phyloP scores from a whole-genome alignment of 2,888 invertebrate species.

The Machimus rusticus region DNA sequence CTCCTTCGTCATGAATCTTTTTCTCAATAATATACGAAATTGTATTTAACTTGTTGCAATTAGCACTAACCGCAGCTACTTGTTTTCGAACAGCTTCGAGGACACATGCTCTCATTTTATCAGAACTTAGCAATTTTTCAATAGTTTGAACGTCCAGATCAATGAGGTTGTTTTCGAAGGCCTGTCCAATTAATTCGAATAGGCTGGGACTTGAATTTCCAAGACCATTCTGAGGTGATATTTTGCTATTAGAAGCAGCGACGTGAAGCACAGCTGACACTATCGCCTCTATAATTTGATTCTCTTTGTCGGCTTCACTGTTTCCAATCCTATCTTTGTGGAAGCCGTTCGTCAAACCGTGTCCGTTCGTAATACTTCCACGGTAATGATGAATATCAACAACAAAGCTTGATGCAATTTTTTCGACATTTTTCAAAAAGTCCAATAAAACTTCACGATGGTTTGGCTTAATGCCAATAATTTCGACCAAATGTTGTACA shows the following conservation, averaged over 20 bases:
- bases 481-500: conserved; percentile 40
- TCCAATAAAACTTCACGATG: conserved; percentile 41
- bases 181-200: conserved; percentile 46
- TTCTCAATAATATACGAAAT: conserved; percentile 17
- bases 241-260: conserved; percentile 10
- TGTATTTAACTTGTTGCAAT: conserved; percentile 54
- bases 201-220: conserved; percentile 28
- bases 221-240: conserved; percentile 18
- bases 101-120: conserved; percentile 55
- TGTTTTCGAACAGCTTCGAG: conserved; percentile 35
- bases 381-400: neutral
- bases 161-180: conserved; percentile 40
- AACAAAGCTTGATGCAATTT: conserved; percentile 37
- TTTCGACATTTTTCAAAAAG: conserved; percentile 45
- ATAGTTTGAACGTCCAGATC: conserved; percentile 64
- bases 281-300: conserved; percentile 40
- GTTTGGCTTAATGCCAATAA: conserved; percentile 33
- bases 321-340: conserved; percentile 27
- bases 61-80: conserved; percentile 55
- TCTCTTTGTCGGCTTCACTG: conserved; percentile 26
- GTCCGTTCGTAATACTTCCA: neutral
- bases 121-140: conserved; percentile 70
- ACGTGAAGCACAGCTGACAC: conserved; percentile 37
- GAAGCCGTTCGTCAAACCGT: conserved; percentile 29
- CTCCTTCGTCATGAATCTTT: conserved; percentile 65